A percentile compares a stretch with the other conserved stretches of the same genome.
phyloP scores from a whole-genome alignment of 1,140 invertebrate genomes.

The Lepidurus packardi region DNA sequence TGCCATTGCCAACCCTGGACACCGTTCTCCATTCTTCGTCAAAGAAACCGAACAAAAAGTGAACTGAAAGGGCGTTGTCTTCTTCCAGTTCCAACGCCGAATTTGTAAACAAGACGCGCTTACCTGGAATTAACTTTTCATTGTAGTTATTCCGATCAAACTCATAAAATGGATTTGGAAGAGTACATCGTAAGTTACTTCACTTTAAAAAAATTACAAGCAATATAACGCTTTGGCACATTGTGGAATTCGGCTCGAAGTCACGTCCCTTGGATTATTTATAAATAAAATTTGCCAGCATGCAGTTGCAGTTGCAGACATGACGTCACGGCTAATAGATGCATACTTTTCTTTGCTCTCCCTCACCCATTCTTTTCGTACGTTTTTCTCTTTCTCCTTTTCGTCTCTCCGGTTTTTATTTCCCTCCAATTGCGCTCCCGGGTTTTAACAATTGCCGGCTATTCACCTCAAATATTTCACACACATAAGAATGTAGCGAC shows the following conservation, averaged over 20 bases:
- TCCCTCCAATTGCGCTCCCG: not conserved
- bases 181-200: conserved; percentile 5
- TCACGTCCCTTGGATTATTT: not conserved
- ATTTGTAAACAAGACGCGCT: not conserved
- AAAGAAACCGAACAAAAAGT: not conserved
- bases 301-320: conserved; percentile 11
- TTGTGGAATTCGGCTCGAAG: not conserved
- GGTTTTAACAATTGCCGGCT: not conserved
- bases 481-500: not conserved
- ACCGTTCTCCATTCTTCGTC: not conserved
- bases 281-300: conserved; percentile 11
- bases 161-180: not conserved
- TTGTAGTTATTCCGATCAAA: not conserved
- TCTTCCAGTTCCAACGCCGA: not conserved
- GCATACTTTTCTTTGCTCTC: not conserved
- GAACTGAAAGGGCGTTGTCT: not conserved
- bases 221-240: not conserved
- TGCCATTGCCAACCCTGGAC: not conserved
- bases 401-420: not conserved
- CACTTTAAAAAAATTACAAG: not conserved
- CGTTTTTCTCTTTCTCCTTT: not conserved
- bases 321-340: not conserved
- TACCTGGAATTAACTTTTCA: not conserved
- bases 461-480: not conserved
- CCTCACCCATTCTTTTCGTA: not conserved